Conservation (phyloP, 2,797 vertebrate species). For the Peromyscus nudipes region DNA sequence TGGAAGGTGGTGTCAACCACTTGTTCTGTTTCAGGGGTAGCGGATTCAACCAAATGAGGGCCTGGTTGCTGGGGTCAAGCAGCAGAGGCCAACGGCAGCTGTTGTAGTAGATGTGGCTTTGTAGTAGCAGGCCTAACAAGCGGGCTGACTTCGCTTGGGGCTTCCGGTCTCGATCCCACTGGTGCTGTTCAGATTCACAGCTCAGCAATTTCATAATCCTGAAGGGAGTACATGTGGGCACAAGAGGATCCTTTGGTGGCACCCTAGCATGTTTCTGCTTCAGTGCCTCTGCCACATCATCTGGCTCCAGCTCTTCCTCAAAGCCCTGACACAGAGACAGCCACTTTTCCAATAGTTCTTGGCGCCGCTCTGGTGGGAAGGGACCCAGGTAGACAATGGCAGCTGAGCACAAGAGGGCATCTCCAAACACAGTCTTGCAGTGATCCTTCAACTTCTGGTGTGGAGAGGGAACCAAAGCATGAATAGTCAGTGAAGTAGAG, state of each 20-base stretch:
- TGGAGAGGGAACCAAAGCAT: background rate
- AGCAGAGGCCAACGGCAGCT: constrained; percentile 89
- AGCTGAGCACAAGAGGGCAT: constrained; percentile 91
- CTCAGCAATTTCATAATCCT: constrained; percentile 83
- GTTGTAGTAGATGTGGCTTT: constrained; percentile 79
- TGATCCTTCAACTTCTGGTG: constrained; percentile 73
- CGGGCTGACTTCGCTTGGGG: constrained; percentile 79
- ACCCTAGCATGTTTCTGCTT: constrained; percentile 52
- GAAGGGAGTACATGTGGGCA: constrained; percentile 85
- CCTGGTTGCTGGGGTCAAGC: constrained; percentile 87
- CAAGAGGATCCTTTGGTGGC: background rate
- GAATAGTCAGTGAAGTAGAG: background rate
- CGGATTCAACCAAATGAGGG: constrained; percentile 83
- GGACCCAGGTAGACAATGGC: constrained; percentile 91
- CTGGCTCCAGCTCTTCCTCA: constrained; percentile 84
- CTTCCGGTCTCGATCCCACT: constrained; percentile 83
- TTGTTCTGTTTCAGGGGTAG: constrained; percentile 46
- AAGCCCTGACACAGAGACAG: constrained; percentile 88
- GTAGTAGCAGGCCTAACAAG: constrained; percentile 88
- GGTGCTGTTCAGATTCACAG: constrained; percentile 80
- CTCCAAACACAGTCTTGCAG: constrained; percentile 84
- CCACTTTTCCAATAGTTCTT: constrained; percentile 92
- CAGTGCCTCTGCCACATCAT: constrained; percentile 85
- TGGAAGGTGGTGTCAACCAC: background rate
- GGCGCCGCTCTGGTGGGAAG: constrained; percentile 87